Conservation (phyloP, 1,140 invertebrate genomes). For the Bombus sylvicola region DNA sequence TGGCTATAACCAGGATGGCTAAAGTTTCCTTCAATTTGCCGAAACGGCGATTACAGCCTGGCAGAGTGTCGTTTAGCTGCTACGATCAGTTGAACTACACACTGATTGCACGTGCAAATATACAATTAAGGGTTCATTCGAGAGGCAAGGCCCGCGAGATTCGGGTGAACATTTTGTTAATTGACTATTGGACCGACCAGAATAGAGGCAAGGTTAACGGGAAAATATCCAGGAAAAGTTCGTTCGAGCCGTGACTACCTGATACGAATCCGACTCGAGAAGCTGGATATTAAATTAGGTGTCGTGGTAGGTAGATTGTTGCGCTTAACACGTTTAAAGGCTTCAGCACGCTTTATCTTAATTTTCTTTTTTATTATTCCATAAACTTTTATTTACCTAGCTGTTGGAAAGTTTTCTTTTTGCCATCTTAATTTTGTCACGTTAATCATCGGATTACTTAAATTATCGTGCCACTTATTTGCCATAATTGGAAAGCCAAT, state of each 20-base stretch:
- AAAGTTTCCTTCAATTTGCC: constrained; percentile 44
- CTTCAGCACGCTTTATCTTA: not conserved
- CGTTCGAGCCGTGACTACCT: not conserved
- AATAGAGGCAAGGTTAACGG: not conserved
- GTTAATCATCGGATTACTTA: too few species aligned
- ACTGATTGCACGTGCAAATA: constrained; percentile 50
- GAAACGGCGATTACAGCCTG: constrained; percentile 30
- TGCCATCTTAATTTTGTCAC: not conserved
- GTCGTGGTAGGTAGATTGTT: not conserved
- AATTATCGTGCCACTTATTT: too few species aligned
- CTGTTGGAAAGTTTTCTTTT: not conserved
- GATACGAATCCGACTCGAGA: not conserved
- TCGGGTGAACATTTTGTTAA: constrained; percentile 33
- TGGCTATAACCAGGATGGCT: not conserved
- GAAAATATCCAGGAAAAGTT: not conserved
- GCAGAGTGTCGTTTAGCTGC: constrained; percentile 24
- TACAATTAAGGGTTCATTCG: constrained; percentile 49
- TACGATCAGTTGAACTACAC: constrained; percentile 40
- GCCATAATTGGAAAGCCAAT: too few species aligned
- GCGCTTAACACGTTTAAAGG: too few species aligned
- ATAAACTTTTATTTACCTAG: too few species aligned
- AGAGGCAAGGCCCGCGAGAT: not conserved
- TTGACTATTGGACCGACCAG: constrained; percentile 24
- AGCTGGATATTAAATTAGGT: constrained; percentile 1
- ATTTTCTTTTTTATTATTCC: not conserved